Conservation (phyloP, 2,888 invertebrate species). For the Agrochola lychnidis region DNA sequence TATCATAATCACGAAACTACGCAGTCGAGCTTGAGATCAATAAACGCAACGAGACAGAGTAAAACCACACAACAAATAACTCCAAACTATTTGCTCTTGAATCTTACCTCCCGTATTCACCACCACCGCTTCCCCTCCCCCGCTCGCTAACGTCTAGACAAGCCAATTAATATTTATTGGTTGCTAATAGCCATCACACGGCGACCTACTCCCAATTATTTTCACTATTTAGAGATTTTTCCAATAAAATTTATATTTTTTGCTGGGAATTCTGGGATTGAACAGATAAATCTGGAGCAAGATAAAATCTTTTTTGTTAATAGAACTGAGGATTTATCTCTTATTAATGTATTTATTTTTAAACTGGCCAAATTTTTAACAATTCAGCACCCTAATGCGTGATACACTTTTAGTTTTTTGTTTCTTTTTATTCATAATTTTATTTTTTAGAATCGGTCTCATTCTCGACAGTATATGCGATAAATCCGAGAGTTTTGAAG, state of each 20-base stretch:
- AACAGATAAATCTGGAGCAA: background rate
- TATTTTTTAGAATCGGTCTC: too few species aligned
- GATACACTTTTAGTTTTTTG: too few species aligned
- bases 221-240: background rate
- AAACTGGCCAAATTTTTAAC: background rate
- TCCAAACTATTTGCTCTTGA: too few species aligned
- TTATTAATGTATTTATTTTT: background rate
- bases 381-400: background rate
- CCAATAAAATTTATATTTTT: background rate
- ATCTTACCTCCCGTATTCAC: background rate
- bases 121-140: background rate
- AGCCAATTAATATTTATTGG: slow-evolving; percentile 63
- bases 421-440: too few species aligned
- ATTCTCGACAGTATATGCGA: too few species aligned
- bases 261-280: background rate
- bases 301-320: background rate
- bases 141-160: slow-evolving; percentile 59
- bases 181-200: slow-evolving; percentile 42
- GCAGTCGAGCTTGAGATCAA: too few species aligned
- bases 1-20: too few species aligned
- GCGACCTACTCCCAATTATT: slow-evolving; percentile 36
- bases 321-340: background rate
- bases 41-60: too few species aligned
- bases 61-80: too few species aligned
- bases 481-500: too few species aligned